A percentile compares a stretch with the other conserved stretches of the same genome.
Conservation (phyloP, 2,797 vertebrate genomes). For the Acanthurus leucopareius region DNA sequence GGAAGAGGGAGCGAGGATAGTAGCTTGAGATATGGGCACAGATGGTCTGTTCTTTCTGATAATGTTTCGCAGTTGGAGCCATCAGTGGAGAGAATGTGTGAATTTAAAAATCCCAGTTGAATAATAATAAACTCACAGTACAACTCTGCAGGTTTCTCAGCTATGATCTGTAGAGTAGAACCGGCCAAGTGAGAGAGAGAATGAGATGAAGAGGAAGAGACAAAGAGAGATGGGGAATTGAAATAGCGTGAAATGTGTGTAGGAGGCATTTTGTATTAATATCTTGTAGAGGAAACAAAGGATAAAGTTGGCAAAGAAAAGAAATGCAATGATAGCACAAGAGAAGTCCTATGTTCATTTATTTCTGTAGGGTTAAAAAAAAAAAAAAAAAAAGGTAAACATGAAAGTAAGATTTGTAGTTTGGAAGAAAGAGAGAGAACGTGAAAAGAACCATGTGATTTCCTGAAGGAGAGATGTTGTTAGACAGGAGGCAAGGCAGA, state of each 20-base stretch:
- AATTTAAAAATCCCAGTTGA: constrained; percentile 73
- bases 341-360: constrained; percentile 7
- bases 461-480: constrained; percentile 61
- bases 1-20: constrained; percentile 38
- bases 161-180: constrained; percentile 46
- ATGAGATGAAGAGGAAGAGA: constrained; percentile 28
- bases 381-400: background rate
- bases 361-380: too few species aligned
- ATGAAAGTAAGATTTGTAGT: background rate
- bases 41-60: constrained; percentile 74
- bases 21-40: constrained; percentile 56
- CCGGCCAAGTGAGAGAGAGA: constrained; percentile 32
- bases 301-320: constrained; percentile 27
- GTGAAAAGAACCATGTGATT: constrained; percentile 40
- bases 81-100: constrained; percentile 64
- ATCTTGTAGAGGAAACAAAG: background rate
- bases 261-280: constrained; percentile 41
- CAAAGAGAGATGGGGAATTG: constrained; percentile 32
- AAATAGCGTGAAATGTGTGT: constrained; percentile 40
- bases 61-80: constrained; percentile 67
- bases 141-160: constrained; percentile 61
- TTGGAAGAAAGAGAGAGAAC: constrained; percentile 10
- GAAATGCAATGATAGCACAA: constrained; percentile 1
- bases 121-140: constrained; percentile 64
- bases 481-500: constrained; percentile 39